Conservation (phyloP, 2,113 vertebrate genomes). For the Copsychus sechellarum region DNA sequence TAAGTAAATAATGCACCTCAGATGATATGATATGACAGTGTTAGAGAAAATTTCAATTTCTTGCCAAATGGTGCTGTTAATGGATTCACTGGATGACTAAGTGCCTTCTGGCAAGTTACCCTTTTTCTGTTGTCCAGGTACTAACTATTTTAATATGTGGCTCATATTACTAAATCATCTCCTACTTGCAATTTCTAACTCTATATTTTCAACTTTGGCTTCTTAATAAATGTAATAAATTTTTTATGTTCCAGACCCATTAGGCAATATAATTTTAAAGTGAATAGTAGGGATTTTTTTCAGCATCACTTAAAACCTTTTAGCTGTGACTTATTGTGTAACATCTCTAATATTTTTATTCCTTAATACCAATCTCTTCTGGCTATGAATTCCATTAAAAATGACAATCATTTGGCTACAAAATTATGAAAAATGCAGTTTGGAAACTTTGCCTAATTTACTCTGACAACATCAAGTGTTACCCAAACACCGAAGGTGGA, state of each 20-base stretch:
- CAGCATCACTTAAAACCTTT: background rate
- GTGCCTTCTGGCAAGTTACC: background rate
- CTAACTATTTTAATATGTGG: background rate
- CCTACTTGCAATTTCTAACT: background rate
- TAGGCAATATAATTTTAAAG: background rate
- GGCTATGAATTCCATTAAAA: background rate
- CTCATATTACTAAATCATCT: background rate
- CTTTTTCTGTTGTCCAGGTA: background rate
- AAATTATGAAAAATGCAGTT: background rate
- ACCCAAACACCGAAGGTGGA: fast-evolving
- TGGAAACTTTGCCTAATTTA: background rate
- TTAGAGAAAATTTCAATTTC: background rate
- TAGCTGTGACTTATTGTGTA: background rate
- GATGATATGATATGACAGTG: background rate
- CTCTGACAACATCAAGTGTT: background rate
- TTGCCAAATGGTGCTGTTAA: background rate
- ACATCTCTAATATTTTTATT: background rate
- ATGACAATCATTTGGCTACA: background rate
- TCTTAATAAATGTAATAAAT: background rate
- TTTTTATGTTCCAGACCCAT: background rate
- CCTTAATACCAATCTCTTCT: background rate
- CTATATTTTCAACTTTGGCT: background rate
- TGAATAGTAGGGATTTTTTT: fast-evolving
- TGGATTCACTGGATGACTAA: background rate
- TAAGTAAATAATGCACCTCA: background rate